phyloP scores from a whole-genome alignment of 2,888 invertebrate genomes.

The Cephus spinipes region DNA sequence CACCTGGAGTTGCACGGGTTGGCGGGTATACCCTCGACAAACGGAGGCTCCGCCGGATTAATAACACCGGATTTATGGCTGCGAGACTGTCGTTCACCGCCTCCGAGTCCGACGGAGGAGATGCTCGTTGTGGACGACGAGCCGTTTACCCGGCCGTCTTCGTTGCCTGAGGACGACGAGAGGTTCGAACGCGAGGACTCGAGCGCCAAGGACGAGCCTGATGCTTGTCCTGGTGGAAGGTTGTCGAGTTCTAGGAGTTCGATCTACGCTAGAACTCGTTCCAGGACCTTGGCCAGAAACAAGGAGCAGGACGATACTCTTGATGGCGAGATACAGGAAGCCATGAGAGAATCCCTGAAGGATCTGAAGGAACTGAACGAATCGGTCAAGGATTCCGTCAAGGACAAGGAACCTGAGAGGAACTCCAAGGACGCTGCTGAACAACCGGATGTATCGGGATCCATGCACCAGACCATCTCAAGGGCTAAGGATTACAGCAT shows the following conservation, averaged over 20 bases:
- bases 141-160: constrained; percentile 31
- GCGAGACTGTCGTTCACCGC: constrained; percentile 79
- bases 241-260: constrained; percentile 3
- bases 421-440: background rate
- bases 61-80: constrained; percentile 95
- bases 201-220: background rate
- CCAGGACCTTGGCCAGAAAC: background rate
- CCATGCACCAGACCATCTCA: constrained; percentile 2
- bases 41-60: constrained; percentile 68
- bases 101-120: constrained; percentile 64
- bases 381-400: constrained; percentile 2
- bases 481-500: constrained; percentile 6
- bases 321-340: constrained; percentile 31
- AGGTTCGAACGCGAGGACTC: constrained; percentile 11
- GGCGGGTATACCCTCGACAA: constrained; percentile 23
- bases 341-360: constrained; percentile 35
- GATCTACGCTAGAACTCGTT: constrained; percentile 8
- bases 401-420: constrained; percentile 6
- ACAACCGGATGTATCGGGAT: background rate
- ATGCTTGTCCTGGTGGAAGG: background rate
- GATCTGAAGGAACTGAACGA: constrained; percentile 26
- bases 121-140: constrained; percentile 45
- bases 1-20: constrained; percentile 80
- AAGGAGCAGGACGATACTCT: constrained; percentile 1
- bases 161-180: constrained; percentile 27